phyloP scores from a whole-genome alignment of 2,888 invertebrate species.

The Tinea trinotella region DNA sequence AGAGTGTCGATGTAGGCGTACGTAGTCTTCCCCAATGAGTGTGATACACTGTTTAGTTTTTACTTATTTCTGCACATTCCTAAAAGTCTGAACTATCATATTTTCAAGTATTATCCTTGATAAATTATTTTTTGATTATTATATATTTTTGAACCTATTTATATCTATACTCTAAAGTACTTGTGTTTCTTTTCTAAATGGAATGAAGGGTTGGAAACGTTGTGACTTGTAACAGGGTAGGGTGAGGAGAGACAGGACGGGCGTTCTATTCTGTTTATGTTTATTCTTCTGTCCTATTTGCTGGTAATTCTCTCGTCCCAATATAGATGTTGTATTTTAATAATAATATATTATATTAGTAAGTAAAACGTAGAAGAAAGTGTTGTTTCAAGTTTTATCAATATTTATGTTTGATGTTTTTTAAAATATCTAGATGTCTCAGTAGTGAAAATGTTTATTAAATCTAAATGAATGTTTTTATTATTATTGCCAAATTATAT shows the following conservation, averaged over 20 bases:
- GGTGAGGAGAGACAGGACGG: slow-evolving; percentile 36
- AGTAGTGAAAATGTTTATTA: slow-evolving; percentile 16
- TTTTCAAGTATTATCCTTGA: slow-evolving; percentile 14
- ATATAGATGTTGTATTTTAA: slow-evolving; percentile 52
- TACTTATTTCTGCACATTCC: slow-evolving; percentile 53
- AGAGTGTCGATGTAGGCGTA: slow-evolving; percentile 31
- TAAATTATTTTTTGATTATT: slow-evolving; percentile 2
- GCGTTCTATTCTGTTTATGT: slow-evolving; percentile 27
- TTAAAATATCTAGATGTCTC: slow-evolving; percentile 40
- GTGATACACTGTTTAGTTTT: slow-evolving; percentile 45
- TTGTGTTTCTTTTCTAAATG: slow-evolving; percentile 9
- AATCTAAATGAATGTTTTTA: slow-evolving; percentile 14
- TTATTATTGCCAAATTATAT: slow-evolving; percentile 14
- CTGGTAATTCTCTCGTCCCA: slow-evolving; percentile 31
- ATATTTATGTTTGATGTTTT: slow-evolving; percentile 21
- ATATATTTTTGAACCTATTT: slow-evolving; percentile 19
- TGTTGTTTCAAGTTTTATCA: slow-evolving; percentile 17
- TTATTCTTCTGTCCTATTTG: slow-evolving; percentile 34
- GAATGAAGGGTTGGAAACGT: slow-evolving; percentile 37
- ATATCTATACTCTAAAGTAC: background rate
- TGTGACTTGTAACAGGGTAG: slow-evolving; percentile 65
- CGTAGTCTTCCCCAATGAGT: slow-evolving; percentile 29
- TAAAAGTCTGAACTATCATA: slow-evolving; percentile 25
- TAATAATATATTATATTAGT: slow-evolving; percentile 32
- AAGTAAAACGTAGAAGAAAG: slow-evolving; percentile 26